Base-by-base conservation (phyloP, 1,140 invertebrate species). In the Anoplolepis gracilipes region DNA sequence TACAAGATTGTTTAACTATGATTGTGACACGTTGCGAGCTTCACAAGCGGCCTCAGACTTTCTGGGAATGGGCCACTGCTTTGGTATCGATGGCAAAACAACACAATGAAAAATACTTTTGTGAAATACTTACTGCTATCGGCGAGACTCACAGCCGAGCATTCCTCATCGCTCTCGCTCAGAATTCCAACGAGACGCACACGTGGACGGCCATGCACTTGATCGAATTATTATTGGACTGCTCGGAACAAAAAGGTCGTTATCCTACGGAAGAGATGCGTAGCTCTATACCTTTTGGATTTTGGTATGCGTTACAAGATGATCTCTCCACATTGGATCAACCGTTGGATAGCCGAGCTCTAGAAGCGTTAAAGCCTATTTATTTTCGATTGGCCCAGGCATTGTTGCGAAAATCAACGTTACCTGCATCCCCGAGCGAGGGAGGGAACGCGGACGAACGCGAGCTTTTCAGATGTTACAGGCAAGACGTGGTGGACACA, bases 281-380 rank as follows among this genome's bases (percentile, higher is more conserved):
- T 70, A 98, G 98, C 92, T 97, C 97, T 64, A 95, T 98, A 86
- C 96, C 98, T 0, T 97, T 99, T 94, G 97, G 97, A 0, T 98
- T 99, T 93, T 99, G 98, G 98, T 99, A 98, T 93, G 97, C 97
- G 64, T 94, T 99, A 46, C 98, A 99, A 95, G 97, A 98, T 88
- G 96, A 97, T 85, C 93, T 97, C 2, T 86, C 95, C 6, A 95
- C 95, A 1, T 90, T 96, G 16, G 96, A 96, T 36, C 87, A 93
- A 11, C 95, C 95, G 0, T 88, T 96, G 16, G 96, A 96, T 53
- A 93, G 93, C 6, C 91, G 94, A 57, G 94, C 96, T 7, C 78
- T 96, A 5, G 69, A 94, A 1, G 93, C 96, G 2, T 94, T 97
- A 19, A 96, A 96, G 84, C 97, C 97, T 0, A 95, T 97, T 75